Conservation (phyloP, 2,113 vertebrate genomes). For the Casuarius casuarius region DNA sequence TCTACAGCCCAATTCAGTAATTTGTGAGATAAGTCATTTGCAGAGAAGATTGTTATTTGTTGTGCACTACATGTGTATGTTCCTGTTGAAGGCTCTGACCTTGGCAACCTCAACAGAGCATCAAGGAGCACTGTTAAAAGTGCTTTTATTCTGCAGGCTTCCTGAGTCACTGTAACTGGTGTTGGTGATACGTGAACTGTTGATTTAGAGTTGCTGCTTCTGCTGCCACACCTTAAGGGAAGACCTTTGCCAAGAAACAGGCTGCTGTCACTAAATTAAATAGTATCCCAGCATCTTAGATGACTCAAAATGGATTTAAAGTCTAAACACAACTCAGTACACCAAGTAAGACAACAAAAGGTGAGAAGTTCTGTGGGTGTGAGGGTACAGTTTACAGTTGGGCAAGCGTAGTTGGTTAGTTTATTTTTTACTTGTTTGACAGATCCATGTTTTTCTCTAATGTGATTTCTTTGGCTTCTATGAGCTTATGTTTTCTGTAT, state of each 20-base stretch:
- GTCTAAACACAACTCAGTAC: no score
- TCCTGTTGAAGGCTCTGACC: not conserved
- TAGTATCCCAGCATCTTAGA: not conserved
- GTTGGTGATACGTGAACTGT: not conserved
- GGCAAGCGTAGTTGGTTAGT: not conserved
- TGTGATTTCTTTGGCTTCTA: not conserved
- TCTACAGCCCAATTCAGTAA: not conserved
- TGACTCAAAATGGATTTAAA: no score
- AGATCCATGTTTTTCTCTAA: not conserved
- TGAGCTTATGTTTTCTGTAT: not conserved
- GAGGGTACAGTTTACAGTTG: not conserved
- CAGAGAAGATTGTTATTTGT: not conserved
- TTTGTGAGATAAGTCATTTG: not conserved
- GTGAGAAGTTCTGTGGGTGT: not conserved
- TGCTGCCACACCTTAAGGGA: not conserved
- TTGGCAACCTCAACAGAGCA: not conserved
- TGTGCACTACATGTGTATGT: not conserved
- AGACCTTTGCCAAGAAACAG: not conserved
- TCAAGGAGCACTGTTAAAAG: not conserved
- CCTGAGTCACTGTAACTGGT: not conserved
- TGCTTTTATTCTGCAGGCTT: not conserved
- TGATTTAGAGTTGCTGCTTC: not conserved
- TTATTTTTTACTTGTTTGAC: not conserved
- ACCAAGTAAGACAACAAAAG: not conserved
- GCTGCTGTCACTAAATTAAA: not conserved